Conservation (phyloP, 2,888 invertebrate genomes). For the Drosophila putrida region DNA sequence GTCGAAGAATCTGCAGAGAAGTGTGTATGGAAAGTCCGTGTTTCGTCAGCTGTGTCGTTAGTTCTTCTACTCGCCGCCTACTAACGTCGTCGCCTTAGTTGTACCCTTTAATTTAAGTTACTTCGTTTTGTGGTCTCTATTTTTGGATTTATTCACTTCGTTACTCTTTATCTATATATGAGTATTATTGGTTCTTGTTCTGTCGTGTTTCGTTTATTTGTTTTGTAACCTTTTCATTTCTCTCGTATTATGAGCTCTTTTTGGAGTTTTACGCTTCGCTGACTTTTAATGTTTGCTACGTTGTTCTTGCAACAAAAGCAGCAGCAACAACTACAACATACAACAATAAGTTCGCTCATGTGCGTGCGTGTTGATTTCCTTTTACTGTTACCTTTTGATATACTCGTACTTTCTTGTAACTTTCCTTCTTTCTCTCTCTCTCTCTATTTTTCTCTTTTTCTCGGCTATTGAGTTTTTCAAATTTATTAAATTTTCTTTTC, state of each 20-base stretch:
- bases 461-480: conserved; percentile 57
- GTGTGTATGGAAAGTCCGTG: conserved; percentile 38
- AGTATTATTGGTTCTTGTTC: conserved; percentile 33
- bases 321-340: conserved; percentile 20
- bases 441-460: conserved; percentile 6
- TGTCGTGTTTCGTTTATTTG: conserved; percentile 36
- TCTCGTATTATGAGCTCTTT: conserved; percentile 27
- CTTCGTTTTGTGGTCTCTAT: conserved; percentile 22
- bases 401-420: conserved; percentile 42
- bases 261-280: conserved; percentile 67
- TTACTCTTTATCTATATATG: conserved; percentile 32
- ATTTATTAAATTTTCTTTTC: conserved; percentile 76
- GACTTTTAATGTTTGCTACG: conserved; percentile 75
- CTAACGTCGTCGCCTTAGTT: background rate
- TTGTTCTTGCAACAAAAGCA: conserved; percentile 19
- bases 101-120: conserved; percentile 50
- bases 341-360: conserved; percentile 65
- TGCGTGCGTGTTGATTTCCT: conserved; percentile 78
- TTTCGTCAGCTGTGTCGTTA: conserved; percentile 64
- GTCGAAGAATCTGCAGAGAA: conserved; percentile 38
- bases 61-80: conserved; percentile 4
- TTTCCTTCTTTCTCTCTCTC: conserved; percentile 5
- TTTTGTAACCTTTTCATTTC: conserved; percentile 25
- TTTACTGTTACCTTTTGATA: conserved; percentile 65
- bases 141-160: conserved; percentile 52